phyloP scores from a whole-genome alignment of 2,888 invertebrate genomes.

The Laspeyria flexula region DNA sequence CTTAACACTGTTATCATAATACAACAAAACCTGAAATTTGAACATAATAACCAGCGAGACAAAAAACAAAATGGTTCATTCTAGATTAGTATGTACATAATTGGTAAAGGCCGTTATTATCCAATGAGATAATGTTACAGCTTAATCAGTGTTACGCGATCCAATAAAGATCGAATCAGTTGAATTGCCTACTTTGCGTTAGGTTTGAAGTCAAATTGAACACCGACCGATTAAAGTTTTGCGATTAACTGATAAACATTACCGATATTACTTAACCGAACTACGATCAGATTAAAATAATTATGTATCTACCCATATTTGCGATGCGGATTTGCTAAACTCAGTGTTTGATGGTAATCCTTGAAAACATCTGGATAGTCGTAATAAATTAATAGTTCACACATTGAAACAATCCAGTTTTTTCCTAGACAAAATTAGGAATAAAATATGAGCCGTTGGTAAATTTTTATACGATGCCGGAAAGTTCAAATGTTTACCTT shows the following conservation, averaged over 20 bases:
- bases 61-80: background rate
- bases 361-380: too few relatives aligned
- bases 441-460: too few relatives aligned
- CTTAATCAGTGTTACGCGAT: conserved; percentile 37
- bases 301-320: too few relatives aligned
- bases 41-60: background rate
- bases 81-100: conserved; percentile 19
- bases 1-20: background rate
- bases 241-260: conserved; percentile 28
- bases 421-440: too few relatives aligned
- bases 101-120: conserved; percentile 29
- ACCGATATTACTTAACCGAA: background rate
- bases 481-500: too few relatives aligned
- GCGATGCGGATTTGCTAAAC: too few relatives aligned
- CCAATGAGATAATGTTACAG: conserved; percentile 33
- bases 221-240: conserved; percentile 42
- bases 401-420: too few relatives aligned
- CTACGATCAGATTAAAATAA: too few relatives aligned
- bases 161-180: conserved; percentile 24
- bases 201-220: conserved; percentile 27
- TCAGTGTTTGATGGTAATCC: too few relatives aligned
- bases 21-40: background rate
- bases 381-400: too few relatives aligned
- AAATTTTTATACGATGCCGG: too few relatives aligned
- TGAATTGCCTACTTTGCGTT: conserved; percentile 25